A percentile compares a stretch with the other conserved stretches of the same genome.
Conservation (phyloP, 2,113 vertebrate species). For the Hucho hucho region DNA sequence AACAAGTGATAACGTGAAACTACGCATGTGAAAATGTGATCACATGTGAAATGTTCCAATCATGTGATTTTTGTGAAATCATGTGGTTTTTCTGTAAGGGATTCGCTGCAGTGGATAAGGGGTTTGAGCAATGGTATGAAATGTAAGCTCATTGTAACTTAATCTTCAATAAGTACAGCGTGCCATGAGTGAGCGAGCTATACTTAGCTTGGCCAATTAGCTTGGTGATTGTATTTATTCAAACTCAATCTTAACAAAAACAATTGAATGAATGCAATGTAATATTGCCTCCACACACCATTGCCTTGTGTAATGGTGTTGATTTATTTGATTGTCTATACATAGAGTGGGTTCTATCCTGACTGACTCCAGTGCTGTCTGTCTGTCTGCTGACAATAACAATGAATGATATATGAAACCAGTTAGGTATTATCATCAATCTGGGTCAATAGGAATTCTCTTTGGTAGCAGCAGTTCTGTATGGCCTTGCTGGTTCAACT, state of each 20-base stretch:
- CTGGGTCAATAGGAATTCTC: slow-evolving; percentile 1
- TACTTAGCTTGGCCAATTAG: not conserved
- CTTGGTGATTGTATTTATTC: slow-evolving; percentile 2
- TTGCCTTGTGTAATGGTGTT: not conserved
- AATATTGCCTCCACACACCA: not conserved
- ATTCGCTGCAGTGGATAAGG: not conserved
- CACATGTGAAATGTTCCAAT: no score
- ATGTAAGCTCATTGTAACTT: slow-evolving; percentile 1
- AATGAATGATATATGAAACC: slow-evolving; percentile 1
- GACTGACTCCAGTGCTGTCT: not conserved
- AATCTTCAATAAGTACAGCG: not conserved
- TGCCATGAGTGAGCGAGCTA: not conserved
- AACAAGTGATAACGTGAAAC: no score
- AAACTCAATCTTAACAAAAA: not conserved
- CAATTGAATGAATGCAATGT: not conserved
- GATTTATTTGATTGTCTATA: not conserved
- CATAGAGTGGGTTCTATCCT: not conserved
- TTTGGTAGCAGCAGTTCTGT: not conserved
- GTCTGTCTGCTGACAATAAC: not conserved
- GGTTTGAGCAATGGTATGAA: not conserved
- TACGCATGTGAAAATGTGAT: no score
- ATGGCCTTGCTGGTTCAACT: not conserved
- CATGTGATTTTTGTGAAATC: no score
- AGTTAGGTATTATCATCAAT: slow-evolving; percentile 41
- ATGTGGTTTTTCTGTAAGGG: not conserved